Percentiles rank a stretch among this genome's conserved stretches.
These are phyloP conservation scores for Cairina moschata DNA, from an alignment of 2,113 vertebrate genomes.

Conservation along the genomic window DNA sequence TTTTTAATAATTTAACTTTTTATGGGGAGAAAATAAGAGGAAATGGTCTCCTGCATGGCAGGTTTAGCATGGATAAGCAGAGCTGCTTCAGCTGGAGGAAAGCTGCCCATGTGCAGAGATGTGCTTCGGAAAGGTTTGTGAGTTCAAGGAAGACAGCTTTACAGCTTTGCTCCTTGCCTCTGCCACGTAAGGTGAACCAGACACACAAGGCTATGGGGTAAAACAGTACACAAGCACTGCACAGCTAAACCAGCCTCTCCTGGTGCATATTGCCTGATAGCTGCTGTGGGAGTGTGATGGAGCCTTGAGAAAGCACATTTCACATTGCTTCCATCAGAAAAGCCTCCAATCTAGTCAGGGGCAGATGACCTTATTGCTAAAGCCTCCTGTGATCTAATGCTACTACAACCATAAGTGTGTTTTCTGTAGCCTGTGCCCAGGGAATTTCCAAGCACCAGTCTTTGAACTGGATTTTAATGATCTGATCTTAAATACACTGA, in stretches of 20 bases:
- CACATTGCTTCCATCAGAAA: not conserved
- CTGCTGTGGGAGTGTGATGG: not conserved
- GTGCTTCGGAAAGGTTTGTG: slow-evolving; percentile 7
- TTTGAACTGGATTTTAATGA: not conserved
- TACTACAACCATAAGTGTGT: not conserved
- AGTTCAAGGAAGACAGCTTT: slow-evolving; percentile 24
- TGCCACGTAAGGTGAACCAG: not conserved
- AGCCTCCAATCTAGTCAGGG: accelerated
- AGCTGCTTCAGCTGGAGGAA: not conserved
- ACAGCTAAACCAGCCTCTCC: not conserved
- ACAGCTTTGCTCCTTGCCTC: not conserved
- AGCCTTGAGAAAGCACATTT: not conserved
- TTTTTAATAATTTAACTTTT: slow-evolving; percentile 79
- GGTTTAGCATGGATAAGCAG: slow-evolving; percentile 52
- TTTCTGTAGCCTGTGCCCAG: not conserved
- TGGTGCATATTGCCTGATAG: not conserved
- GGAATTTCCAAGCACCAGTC: not conserved
- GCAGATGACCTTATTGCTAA: not conserved
- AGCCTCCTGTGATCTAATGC: not conserved
- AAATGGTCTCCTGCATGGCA: slow-evolving; percentile 44
- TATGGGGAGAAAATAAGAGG: slow-evolving; percentile 44
- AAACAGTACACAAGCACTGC: not conserved
- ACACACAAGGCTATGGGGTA: not conserved
- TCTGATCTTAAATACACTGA: not conserved
- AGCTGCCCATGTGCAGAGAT: not conserved